Conservation (phyloP, 2,888 invertebrate genomes). For the Chrysopilus asiliformis region DNA sequence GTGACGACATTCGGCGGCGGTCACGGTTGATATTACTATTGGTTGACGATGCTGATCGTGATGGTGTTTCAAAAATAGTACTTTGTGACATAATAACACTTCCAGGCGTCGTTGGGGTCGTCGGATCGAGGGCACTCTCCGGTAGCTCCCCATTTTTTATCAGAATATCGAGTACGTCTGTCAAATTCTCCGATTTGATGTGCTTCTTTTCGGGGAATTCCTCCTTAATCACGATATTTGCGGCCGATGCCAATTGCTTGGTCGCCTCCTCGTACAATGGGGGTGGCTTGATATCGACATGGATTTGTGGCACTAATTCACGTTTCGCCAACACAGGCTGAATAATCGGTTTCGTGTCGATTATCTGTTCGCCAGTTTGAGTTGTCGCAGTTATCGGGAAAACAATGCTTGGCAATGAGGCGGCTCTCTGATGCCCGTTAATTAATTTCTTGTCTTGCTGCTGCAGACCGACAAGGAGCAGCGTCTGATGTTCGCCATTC, state of each 20-base stretch:
- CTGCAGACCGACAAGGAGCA: slow-evolving; percentile 41
- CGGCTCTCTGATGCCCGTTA: slow-evolving; percentile 39
- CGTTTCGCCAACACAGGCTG: slow-evolving; percentile 20
- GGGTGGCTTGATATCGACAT: slow-evolving; percentile 39
- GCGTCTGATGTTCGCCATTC: slow-evolving; percentile 46
- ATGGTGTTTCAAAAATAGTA: too few relatives aligned
- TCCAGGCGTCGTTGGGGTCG: slow-evolving; percentile 38
- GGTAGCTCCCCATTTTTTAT: slow-evolving; percentile 88
- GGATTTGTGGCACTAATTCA: slow-evolving; percentile 22
- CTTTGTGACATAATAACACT: slow-evolving; percentile 14
- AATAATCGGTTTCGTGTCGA: slow-evolving; percentile 23
- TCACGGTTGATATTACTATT: too few relatives aligned
- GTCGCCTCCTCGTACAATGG: slow-evolving; percentile 62
- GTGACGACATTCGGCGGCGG: too few relatives aligned
- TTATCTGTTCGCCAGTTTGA: slow-evolving; percentile 21
- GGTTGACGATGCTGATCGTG: slow-evolving; percentile 9
- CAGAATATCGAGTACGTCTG: slow-evolving; percentile 81
- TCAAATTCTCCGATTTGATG: slow-evolving; percentile 34
- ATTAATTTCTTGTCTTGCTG: slow-evolving; percentile 35
- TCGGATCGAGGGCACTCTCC: slow-evolving; percentile 55
- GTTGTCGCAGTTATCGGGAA: slow-evolving; percentile 28
- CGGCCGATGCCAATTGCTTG: slow-evolving; percentile 38
- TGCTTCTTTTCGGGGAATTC: slow-evolving; percentile 13
- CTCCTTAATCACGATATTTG: slow-evolving; percentile 9
- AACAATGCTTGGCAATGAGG: slow-evolving; percentile 47